Conservation (phyloP, 2,888 invertebrate species). For the Epirrita christyi region DNA sequence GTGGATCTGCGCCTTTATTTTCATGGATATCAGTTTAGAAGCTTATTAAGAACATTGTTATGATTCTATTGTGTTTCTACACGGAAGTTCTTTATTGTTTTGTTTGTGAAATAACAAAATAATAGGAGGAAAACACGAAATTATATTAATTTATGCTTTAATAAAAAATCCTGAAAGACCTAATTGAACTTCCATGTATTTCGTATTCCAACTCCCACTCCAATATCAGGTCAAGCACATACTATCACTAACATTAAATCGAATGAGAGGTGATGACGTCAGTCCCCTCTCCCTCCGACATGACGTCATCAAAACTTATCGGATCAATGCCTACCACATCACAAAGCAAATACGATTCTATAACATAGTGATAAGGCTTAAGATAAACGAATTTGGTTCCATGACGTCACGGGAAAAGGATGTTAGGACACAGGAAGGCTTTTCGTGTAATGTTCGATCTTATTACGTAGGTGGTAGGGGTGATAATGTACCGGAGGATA, state of each 20-base stretch:
- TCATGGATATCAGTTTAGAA: too few species aligned
- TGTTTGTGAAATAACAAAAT: too few species aligned
- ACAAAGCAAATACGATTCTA: conserved; percentile 1
- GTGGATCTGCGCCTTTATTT: too few species aligned
- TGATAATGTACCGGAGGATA: background rate
- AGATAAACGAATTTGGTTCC: background rate
- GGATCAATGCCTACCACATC: conserved; percentile 1
- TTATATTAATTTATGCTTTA: too few species aligned
- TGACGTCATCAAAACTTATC: conserved; percentile 14
- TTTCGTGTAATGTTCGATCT: conserved; percentile 1
- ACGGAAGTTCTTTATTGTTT: too few species aligned
- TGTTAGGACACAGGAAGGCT: conserved; percentile 1
- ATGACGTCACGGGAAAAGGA: conserved; percentile 13
- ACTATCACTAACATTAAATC: background rate
- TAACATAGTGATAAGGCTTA: background rate
- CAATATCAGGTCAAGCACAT: background rate
- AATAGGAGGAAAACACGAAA: too few species aligned
- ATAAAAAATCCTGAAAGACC: too few species aligned
- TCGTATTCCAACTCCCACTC: background rate
- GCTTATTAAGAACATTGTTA: too few species aligned
- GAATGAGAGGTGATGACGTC: conserved; percentile 4
- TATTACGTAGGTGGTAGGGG: conserved; percentile 5
- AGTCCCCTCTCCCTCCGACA: background rate
- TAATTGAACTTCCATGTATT: background rate
- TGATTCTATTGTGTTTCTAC: too few species aligned